Evolutionary conservation across 64 coral and sea anemone species (phyloP), one percentile per base, ranked within the genome.

Genomic region (Actinia tenebrosa): DNA sequence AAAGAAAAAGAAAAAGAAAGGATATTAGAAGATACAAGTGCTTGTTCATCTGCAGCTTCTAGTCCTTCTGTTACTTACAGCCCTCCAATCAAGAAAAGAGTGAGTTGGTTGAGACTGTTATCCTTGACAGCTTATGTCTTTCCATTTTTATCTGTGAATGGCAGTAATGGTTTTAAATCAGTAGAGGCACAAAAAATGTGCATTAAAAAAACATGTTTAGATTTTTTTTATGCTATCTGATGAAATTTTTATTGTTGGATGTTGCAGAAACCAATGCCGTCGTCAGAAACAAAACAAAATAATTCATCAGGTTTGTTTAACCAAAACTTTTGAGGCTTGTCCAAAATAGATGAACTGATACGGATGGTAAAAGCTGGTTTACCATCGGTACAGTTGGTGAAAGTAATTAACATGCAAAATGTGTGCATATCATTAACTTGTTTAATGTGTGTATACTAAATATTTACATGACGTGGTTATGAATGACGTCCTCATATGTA

Each of bases 71-170:
- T 87, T 2, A 91, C 80, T 53, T 87, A 88, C n/a, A 99, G 97
- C 71, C 97, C 97, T 68, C 89, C 84, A 56, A n/a, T 89, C n/a
- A 99, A 99, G 84, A 99, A 95, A 89, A 89, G 91, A 84, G 97
- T 99, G 59, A 61, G 90, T 44, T n/a, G 1, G 42, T 79, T 23
- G 14, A 66, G 13, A 14, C 3, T 60, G 14, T 61, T 16, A 61
- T 61, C 18, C 60, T 61, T 18, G 13, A 61, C 16, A 13, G 18
- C 15, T 61, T 16, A 61, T 61, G 5, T 61, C 60, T 19, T 18
- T 0, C 60, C 18, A 4, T 61, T 11, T 4, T 50, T 50, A 50
- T 50, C 47, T 50, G 7, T 50, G 7, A 50, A 50, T 50, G 47
- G 47, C 0, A 50, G 56, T 1, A 58, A 58, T 11, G 56, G 10